Percentiles rank a stretch among this genome's conserved stretches.
Evolutionary conservation across 2,888 invertebrate genomes (phyloP).

Genomic region (Chrysolina americana): DNA sequence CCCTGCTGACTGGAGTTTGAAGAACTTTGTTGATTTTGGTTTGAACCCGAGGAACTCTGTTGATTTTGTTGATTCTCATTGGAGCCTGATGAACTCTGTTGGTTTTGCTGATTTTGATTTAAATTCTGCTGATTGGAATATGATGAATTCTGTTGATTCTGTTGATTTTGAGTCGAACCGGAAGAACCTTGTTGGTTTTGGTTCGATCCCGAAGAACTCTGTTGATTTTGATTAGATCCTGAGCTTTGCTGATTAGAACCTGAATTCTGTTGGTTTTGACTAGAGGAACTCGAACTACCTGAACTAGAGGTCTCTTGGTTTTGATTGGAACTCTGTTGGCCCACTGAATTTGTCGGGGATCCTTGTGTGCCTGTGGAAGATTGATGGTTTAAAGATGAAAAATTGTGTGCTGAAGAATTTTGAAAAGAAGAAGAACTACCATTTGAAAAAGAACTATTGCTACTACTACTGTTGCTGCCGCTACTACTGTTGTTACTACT

Average conservation of each 20-base stretch:
- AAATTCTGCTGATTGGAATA: slow-evolving; percentile 36
- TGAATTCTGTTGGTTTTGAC: slow-evolving; percentile 45
- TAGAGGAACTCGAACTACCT: slow-evolving; percentile 26
- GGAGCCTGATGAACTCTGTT: slow-evolving; percentile 31
- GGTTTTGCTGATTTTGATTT: slow-evolving; percentile 32
- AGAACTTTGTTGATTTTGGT: slow-evolving; percentile 37
- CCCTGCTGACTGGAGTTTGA: neutral
- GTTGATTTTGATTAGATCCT: slow-evolving; percentile 42
- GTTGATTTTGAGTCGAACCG: slow-evolving; percentile 37
- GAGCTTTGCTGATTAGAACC: slow-evolving; percentile 42
- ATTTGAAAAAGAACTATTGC: slow-evolving; percentile 28
- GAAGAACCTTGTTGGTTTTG: slow-evolving; percentile 38
- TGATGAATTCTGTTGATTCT: slow-evolving; percentile 38
- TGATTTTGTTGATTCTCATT: slow-evolving; percentile 42
- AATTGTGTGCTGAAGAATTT: neutral
- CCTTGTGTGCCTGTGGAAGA: slow-evolving; percentile 20
- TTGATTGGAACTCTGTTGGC: slow-evolving; percentile 47
- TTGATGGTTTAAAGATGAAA: slow-evolving; percentile 38
- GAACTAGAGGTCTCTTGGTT: slow-evolving; percentile 43
- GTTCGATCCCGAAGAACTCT: slow-evolving; percentile 32
- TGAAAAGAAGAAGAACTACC: slow-evolving; percentile 22
- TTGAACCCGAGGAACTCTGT: slow-evolving; percentile 20
- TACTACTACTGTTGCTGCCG: slow-evolving; percentile 27
- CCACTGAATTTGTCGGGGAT: slow-evolving; percentile 12
- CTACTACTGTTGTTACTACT: slow-evolving; percentile 13